Evolutionary conservation across 1,140 invertebrate genomes (phyloP), one percentile per base, ranked within the genome.

Genomic region (Drosophila nigromelanica): DNA sequence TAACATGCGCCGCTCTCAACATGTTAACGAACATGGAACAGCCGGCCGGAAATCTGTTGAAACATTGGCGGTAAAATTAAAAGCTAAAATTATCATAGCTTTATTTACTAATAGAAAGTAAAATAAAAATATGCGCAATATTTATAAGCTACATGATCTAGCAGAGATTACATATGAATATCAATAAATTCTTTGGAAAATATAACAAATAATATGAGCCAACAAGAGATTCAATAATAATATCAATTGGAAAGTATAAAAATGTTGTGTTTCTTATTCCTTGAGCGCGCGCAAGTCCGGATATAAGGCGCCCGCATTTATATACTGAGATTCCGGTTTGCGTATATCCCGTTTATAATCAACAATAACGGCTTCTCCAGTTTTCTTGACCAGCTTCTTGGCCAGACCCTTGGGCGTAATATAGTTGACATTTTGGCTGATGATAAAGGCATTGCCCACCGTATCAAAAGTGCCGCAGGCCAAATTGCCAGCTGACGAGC

Each of bases 331-430:
- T 75, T 91, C 82, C 1, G 76, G 14, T 40, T 76, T 72, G 12
- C 79, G 76, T 60, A 83, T 24, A 45, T 75, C 80, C 4, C 77
- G 72, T 68, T 90, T 90, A 51, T 77, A 89, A 56, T 94, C 93
- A 42, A 92, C 83, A 0, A 95, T 79, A 6, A 95, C 82, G 8
- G 93, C 94, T 89, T 93, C 94, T 3, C 95, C 95, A 7, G 95
- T 93, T 56, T 94, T 93, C 82, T 95, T 96, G 0, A 93, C 95
- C 39, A 94, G 93, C 55, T 91, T 92, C 74, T 95, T 96, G 7
- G 93, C 94, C 18, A 96, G 77, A 6, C 94, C 93, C 86, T 95
- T 96, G 2, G 95, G 93, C 5, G 93, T 95, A 6, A 96, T 91
- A 40, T 93, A 92, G 76, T 94, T 93, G 0, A 94, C 92, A 90